A percentile compares a stretch with the other conserved stretches of the same genome.
phyloP scores from a whole-genome alignment of 92 coral and sea anemone species.

The Galaxea fascicularis region DNA sequence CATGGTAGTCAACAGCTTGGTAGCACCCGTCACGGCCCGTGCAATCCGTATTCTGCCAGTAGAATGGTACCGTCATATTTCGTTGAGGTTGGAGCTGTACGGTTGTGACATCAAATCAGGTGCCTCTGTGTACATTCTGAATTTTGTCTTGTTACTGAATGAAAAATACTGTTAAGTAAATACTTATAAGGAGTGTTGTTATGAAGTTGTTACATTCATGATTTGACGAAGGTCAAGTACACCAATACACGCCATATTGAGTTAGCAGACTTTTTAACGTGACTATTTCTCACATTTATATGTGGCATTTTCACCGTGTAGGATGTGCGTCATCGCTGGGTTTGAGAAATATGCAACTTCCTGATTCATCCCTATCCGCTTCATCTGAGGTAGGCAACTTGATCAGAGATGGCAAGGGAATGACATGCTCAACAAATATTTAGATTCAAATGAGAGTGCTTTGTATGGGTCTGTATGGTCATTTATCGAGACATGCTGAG shows the following conservation, averaged over 20 bases:
- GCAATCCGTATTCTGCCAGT: neutral
- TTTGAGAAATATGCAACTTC: neutral
- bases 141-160: neutral
- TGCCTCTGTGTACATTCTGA: neutral
- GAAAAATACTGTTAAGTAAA: too few relatives aligned
- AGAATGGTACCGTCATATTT: neutral
- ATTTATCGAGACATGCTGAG: too few relatives aligned
- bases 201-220: too few relatives aligned
- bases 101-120: neutral
- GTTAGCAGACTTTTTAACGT: neutral
- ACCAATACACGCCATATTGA: too few relatives aligned
- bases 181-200: too few relatives aligned
- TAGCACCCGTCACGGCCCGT: neutral
- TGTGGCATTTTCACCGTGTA: neutral
- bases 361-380: neutral
- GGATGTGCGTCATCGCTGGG: neutral
- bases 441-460: too few relatives aligned
- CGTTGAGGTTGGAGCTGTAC: neutral
- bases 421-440: too few relatives aligned
- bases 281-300: neutral
- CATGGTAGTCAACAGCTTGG: neutral
- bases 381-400: neutral
- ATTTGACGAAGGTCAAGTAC: too few relatives aligned
- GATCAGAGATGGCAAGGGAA: too few relatives aligned
- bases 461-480: too few relatives aligned